Conservation (phyloP, 2,797 vertebrate genomes). For the Atherinosoma microstoma region DNA sequence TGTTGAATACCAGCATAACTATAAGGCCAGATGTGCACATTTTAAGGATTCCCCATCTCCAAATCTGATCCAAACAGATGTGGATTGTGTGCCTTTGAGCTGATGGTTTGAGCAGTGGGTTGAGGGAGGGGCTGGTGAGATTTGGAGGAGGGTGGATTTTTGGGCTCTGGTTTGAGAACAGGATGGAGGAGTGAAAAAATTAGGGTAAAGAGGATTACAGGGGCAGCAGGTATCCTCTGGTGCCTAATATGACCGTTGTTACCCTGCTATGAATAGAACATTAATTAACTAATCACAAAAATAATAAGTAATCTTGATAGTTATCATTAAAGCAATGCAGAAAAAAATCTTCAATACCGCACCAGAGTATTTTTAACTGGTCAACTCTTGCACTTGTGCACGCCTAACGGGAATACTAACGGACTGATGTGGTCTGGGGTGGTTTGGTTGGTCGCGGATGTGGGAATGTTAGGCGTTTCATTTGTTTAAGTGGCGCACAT, state of each 20-base stretch:
- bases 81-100: constrained; percentile 58
- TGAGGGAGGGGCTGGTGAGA: constrained; percentile 15
- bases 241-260: constrained; percentile 28
- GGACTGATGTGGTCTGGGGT: constrained; percentile 12
- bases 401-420: constrained; percentile 1
- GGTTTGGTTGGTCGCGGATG: constrained; percentile 38
- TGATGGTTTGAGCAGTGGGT: constrained; percentile 63
- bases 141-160: background rate
- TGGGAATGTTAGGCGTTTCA: constrained; percentile 62
- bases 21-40: constrained; percentile 69
- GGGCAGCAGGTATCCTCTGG: constrained; percentile 55
- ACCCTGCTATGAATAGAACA: constrained; percentile 14
- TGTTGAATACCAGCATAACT: constrained; percentile 38
- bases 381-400: background rate
- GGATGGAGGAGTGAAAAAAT: constrained; percentile 49
- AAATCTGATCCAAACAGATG: constrained; percentile 69
- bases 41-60: constrained; percentile 51
- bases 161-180: constrained; percentile 10
- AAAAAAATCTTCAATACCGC: background rate
- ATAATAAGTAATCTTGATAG: background rate
- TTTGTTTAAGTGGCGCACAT: constrained; percentile 69
- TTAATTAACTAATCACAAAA: constrained; percentile 12
- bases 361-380: background rate
- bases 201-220: constrained; percentile 51
- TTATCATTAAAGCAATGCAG: constrained; percentile 6